A percentile compares a stretch with the other conserved stretches of the same genome.
Evolutionary conservation across 2,888 invertebrate genomes (phyloP).

Genomic region (Limenitis camilla): DNA sequence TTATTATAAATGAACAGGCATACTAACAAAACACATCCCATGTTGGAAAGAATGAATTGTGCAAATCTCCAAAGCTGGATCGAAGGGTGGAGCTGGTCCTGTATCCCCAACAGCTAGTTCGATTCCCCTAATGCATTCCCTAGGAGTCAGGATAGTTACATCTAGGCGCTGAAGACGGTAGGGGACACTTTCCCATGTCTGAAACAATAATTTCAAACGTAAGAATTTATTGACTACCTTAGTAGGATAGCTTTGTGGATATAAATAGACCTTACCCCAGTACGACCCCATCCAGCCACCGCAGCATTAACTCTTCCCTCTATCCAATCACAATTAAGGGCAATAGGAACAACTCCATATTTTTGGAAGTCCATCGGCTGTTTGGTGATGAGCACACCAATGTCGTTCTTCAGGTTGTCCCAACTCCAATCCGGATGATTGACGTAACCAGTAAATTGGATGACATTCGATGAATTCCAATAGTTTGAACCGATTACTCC

Average conservation of each 20-base stretch:
- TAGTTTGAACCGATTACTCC: conserved; percentile 33
- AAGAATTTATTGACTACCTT: no score
- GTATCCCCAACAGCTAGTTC: background rate
- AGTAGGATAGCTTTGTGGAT: background rate
- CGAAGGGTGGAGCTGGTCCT: conserved; percentile 13
- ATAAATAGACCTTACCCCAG: conserved; percentile 22
- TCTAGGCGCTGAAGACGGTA: no score
- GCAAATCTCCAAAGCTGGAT: conserved; percentile 25
- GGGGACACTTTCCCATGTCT: no score
- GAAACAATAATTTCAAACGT: no score
- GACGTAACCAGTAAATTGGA: conserved; percentile 24
- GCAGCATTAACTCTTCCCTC: conserved; percentile 20
- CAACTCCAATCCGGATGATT: conserved; percentile 35
- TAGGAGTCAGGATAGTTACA: no score
- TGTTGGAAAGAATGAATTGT: conserved; percentile 20
- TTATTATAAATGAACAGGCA: no score
- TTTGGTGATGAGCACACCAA: conserved; percentile 27
- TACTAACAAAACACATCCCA: conserved; percentile 24
- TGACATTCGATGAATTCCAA: conserved; percentile 28
- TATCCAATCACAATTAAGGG: conserved; percentile 24
- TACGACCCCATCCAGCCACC: conserved; percentile 40
- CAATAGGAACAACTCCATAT: conserved; percentile 19
- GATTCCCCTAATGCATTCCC: background rate
- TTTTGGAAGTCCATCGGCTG: conserved; percentile 14
- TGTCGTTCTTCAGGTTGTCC: conserved; percentile 33